A percentile compares a stretch with the other conserved stretches of the same genome.
Evolutionary conservation across 2,888 invertebrate genomes (phyloP).

Genomic region (Eilema depressum): DNA sequence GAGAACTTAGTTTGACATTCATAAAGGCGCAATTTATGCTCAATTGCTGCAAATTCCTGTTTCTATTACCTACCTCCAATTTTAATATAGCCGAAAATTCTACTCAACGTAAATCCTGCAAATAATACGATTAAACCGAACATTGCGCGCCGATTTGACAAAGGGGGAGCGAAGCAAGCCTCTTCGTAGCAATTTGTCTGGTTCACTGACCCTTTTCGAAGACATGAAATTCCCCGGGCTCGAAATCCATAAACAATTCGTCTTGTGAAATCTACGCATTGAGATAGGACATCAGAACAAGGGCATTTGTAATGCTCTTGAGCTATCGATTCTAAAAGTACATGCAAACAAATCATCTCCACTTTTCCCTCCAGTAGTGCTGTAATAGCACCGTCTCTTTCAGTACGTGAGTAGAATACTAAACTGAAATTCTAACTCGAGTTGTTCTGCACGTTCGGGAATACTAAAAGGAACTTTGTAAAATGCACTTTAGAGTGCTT

Average conservation of each 20-base stretch:
- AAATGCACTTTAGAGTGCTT: conserved; percentile 68
- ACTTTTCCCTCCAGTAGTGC: conserved; percentile 60
- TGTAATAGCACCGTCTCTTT: conserved; percentile 68
- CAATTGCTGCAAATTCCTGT: conserved; percentile 61
- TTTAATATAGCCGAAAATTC: conserved; percentile 64
- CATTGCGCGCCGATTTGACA: conserved; percentile 65
- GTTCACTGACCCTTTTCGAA: conserved; percentile 73
- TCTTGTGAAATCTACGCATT: conserved; percentile 67
- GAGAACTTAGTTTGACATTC: conserved; percentile 61
- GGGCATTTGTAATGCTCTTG: conserved; percentile 66
- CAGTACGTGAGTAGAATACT: conserved; percentile 66
- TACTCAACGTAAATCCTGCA: conserved; percentile 66
- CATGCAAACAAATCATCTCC: conserved; percentile 65
- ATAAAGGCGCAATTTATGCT: conserved; percentile 65
- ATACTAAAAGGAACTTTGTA: conserved; percentile 69
- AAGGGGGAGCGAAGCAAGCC: conserved; percentile 63
- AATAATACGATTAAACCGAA: conserved; percentile 73
- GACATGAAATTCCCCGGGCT: conserved; percentile 59
- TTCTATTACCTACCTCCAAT: conserved; percentile 57
- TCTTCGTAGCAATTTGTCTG: conserved; percentile 73
- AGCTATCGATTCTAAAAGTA: conserved; percentile 68
- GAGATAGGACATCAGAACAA: conserved; percentile 54
- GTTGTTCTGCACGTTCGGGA: conserved; percentile 57
- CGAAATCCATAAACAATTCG: conserved; percentile 72
- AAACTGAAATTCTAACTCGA: conserved; percentile 66